Evolutionary conservation across 2,888 invertebrate species (phyloP), one percentile per base, ranked within the genome.

Genomic region (Cheilosia vulpina): DNA sequence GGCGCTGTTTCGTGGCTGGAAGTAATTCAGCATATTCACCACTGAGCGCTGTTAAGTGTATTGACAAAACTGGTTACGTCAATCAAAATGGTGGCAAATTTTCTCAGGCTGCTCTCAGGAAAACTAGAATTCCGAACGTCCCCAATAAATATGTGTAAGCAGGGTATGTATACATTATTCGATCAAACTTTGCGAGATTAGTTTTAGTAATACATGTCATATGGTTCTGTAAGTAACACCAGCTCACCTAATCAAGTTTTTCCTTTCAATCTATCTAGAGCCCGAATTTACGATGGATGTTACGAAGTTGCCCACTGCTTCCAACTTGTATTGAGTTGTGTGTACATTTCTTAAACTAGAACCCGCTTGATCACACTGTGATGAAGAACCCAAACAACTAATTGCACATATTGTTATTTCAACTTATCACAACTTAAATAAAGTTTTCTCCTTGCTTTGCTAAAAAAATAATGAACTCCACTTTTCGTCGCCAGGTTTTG

Each of bases 351-450:
- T n/a, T 6, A 43, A 43, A 43, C n/a, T 0, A 43, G 4, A 43
- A 43, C 43, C 43, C 43, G 4, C 13, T 45, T 63, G 31, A 34
- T 63, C 50, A 21, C 21, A 47, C 31, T 72, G 38, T 4, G 38
- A 38, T 38, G 2, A 13, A 13, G 13, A 38, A 38, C 38, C 11
- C 3, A 41, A 4, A n/a, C 38, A 43, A 31, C 15, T 4, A 19
- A 62, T 77, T 68, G 57, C 58, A 66, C 47, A 47, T 38, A 21
- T 15, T 31, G 31, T 31, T 41, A n/a, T 43, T 11, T 38, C 31
- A 68, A 43, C 58, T 50, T 63, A 77, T 63, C 53, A 69, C 77
- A 66, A 52, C 52, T 27, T 24, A 52, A 41, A 53, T 41, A 52
- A 50, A n/a, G n/a, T 52, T 65, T 65, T 50, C 6, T 45, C 21